A percentile compares a stretch with the other conserved stretches of the same genome.
Conservation (phyloP, 35 echinoderm and acorn worm species). For the Apostichopus parvimensis region DNA sequence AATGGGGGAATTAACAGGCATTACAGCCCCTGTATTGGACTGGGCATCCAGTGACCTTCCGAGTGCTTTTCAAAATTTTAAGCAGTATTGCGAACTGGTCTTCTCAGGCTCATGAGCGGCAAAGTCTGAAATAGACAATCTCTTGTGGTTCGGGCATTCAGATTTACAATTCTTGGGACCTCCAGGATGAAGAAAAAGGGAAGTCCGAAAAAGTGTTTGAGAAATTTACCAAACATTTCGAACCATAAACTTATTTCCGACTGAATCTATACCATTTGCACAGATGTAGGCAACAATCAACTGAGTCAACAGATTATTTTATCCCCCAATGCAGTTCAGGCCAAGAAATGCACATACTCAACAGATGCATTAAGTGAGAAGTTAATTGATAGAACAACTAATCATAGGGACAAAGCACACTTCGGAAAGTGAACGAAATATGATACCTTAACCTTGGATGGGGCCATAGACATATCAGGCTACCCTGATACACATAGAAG, state of each 20-base stretch:
- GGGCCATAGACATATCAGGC: neutral
- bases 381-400: neutral
- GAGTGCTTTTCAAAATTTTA: no score
- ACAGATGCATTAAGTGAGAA: neutral
- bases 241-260: neutral
- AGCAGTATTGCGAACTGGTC: no score
- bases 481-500: neutral
- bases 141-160: neutral
- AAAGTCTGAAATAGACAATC: no score
- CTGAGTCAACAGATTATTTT: neutral
- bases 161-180: neutral
- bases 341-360: neutral
- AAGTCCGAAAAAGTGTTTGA: neutral
- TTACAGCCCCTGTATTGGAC: no score
- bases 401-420: neutral
- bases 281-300: neutral
- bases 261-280: neutral
- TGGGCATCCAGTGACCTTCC: no score
- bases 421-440: neutral
- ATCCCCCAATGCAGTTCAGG: slow-evolving; percentile 3
- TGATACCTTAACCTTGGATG: neutral
- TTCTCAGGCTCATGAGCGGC: no score
- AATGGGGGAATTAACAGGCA: no score
- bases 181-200: neutral
- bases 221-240: slow-evolving; percentile 4